Conservation (phyloP, 2,888 invertebrate genomes). For the Mechanitis mazaeus region DNA sequence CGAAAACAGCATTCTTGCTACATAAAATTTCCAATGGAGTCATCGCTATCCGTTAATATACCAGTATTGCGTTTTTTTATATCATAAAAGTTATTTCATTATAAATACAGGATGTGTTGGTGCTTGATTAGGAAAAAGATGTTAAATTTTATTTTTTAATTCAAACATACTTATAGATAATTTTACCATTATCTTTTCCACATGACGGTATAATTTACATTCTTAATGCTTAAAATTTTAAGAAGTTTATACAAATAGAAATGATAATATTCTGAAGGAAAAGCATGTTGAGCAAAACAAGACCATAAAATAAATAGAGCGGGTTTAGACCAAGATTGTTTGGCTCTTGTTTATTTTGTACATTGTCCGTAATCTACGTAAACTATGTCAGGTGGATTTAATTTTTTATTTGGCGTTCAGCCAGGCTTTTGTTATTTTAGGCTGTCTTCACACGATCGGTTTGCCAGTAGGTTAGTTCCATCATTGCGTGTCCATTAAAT, state of each 20-base stretch:
- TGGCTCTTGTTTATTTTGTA: slow-evolving; percentile 33
- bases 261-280: background rate
- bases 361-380: slow-evolving; percentile 32
- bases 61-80: background rate
- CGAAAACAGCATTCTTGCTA: slow-evolving; percentile 8
- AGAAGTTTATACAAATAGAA: background rate
- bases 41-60: slow-evolving; percentile 12
- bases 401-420: slow-evolving; percentile 47
- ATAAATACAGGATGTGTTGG: too few relatives aligned
- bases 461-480: slow-evolving; percentile 14
- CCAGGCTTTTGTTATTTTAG: slow-evolving; percentile 53
- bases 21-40: slow-evolving; percentile 15
- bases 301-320: slow-evolving; percentile 27
- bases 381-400: slow-evolving; percentile 45
- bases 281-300: slow-evolving; percentile 21
- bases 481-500: slow-evolving; percentile 17
- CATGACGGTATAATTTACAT: too few relatives aligned
- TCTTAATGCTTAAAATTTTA: background rate
- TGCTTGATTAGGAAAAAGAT: too few relatives aligned
- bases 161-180: too few relatives aligned
- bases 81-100: too few relatives aligned
- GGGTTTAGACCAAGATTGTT: slow-evolving; percentile 32
- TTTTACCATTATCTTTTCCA: too few relatives aligned
- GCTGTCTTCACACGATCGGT: slow-evolving; percentile 26
- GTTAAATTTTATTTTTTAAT: too few relatives aligned